Conservation (phyloP, 2,797 vertebrate genomes). For the Eleutherodactylus coqui region DNA sequence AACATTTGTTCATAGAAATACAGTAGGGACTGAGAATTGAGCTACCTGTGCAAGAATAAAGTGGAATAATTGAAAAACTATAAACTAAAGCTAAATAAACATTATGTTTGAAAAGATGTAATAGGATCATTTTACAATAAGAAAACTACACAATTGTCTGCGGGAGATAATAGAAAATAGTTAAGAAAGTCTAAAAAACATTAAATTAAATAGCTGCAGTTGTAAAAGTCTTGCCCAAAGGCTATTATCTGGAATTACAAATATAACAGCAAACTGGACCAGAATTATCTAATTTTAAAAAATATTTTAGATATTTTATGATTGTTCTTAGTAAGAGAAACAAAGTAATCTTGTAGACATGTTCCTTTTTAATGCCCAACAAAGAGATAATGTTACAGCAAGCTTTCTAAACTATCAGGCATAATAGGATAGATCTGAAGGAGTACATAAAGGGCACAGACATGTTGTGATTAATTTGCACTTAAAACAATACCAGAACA, state of each 20-base stretch:
- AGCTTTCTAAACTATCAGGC: no score
- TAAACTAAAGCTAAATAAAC: conserved; percentile 37
- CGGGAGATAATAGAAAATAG: conserved; percentile 32
- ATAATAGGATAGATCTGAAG: no score
- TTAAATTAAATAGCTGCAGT: conserved; percentile 1
- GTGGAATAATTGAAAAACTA: conserved; percentile 1
- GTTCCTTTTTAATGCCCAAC: no score
- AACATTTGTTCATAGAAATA: not conserved
- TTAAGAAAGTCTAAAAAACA: not conserved
- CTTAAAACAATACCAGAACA: no score
- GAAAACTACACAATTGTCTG: not conserved
- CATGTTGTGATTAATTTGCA: no score
- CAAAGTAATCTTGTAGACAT: no score
- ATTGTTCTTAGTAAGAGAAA: no score
- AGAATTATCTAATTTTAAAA: not conserved
- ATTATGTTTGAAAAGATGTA: conserved; percentile 19
- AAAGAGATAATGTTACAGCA: no score
- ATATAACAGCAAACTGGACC: not conserved
- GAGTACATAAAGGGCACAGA: no score
- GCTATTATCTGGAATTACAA: conserved; percentile 18
- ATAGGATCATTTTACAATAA: conserved; percentile 34
- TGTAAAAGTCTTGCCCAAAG: conserved; percentile 17
- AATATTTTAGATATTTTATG: not conserved
- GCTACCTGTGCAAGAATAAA: not conserved
- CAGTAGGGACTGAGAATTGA: not conserved